phyloP scores from a whole-genome alignment of 2,888 invertebrate species.

The Pyrrhosoma nymphula region DNA sequence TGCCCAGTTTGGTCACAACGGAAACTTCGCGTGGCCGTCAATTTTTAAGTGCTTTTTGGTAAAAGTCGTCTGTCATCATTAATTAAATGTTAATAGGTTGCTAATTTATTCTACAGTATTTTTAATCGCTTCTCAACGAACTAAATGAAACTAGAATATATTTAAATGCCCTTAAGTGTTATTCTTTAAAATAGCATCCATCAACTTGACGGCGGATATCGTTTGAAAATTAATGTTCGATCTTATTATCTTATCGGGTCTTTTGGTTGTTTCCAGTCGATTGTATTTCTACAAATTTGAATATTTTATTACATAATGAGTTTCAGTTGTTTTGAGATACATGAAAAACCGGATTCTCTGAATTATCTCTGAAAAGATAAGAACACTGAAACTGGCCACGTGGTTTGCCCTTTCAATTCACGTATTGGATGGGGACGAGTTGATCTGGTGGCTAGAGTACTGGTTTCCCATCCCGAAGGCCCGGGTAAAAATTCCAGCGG shows the following conservation, averaged over 20 bases:
- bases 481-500: too few species aligned
- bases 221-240: not conserved
- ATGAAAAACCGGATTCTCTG: not conserved
- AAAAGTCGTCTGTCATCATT: not conserved
- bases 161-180: not conserved
- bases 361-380: not conserved
- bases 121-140: not conserved
- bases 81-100: constrained; percentile 13
- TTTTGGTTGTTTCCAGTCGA: not conserved
- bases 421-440: too few species aligned
- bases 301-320: too few species aligned
- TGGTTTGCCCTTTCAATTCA: too few species aligned
- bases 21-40: not conserved
- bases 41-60: not conserved
- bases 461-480: too few species aligned
- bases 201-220: not conserved
- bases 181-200: not conserved
- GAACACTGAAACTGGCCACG: not conserved
- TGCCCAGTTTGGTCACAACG: not conserved
- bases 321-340: too few species aligned
- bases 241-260: not conserved
- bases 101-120: not conserved
- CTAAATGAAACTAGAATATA: not conserved
- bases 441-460: too few species aligned
- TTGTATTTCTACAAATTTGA: too few species aligned